Evolutionary conservation across 2,113 vertebrate genomes (phyloP).

Genomic region (Sclerurus mexicanus): DNA sequence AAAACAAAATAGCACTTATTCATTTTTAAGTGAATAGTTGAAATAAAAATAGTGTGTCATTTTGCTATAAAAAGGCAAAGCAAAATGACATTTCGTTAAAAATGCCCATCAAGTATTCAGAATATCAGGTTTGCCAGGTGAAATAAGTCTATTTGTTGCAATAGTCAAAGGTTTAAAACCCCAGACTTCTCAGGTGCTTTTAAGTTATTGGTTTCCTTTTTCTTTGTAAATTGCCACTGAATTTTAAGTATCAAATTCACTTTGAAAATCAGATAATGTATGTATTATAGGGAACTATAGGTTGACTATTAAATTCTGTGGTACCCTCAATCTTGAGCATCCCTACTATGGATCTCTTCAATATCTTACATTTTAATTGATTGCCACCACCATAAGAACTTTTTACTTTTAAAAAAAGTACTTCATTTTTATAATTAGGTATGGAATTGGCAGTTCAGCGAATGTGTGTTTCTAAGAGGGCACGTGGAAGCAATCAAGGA

Average conservation of each 20-base stretch:
- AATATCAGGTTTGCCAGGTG: neutral
- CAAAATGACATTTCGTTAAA: neutral
- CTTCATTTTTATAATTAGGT: slow-evolving; percentile 73
- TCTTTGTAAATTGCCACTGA: neutral
- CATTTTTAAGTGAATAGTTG: neutral
- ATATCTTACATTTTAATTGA: neutral
- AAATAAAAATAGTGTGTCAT: neutral
- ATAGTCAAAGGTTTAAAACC: neutral
- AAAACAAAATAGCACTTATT: neutral
- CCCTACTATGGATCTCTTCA: neutral
- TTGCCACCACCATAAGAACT: neutral
- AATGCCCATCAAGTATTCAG: neutral
- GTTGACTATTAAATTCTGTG: neutral
- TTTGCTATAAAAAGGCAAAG: neutral
- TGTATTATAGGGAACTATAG: neutral
- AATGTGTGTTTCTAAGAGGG: slow-evolving; percentile 78
- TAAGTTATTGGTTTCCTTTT: neutral
- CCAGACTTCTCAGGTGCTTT: neutral
- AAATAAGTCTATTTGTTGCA: neutral
- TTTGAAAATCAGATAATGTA: neutral
- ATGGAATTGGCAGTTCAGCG: slow-evolving; percentile 84
- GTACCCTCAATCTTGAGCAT: neutral
- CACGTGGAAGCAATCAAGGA: slow-evolving; percentile 89
- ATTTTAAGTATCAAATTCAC: neutral
- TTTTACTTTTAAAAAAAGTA: neutral